A percentile compares a stretch with the other conserved stretches of the same genome.
Evolutionary conservation across 2,888 invertebrate species (phyloP).

Genomic region (Tetranychus piercei): DNA sequence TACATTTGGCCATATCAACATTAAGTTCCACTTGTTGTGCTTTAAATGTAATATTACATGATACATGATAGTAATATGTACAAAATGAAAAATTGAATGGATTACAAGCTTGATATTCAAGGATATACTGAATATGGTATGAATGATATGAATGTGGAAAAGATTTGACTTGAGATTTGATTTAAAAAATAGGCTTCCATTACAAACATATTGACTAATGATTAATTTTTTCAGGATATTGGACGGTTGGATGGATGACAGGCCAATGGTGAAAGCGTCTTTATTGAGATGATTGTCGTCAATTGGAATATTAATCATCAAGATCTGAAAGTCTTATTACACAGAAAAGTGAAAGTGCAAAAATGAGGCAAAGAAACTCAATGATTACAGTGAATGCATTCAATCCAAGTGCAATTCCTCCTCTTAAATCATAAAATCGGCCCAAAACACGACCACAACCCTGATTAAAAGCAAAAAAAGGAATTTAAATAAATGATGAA

Average conservation of each 20-base stretch:
- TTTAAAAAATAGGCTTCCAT: too few relatives aligned
- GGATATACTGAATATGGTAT: too few relatives aligned
- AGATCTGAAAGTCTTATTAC: neutral
- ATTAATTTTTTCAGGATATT: too few relatives aligned
- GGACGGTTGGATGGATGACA: too few relatives aligned
- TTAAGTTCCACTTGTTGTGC: too few relatives aligned
- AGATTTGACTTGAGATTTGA: too few relatives aligned
- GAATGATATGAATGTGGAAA: too few relatives aligned
- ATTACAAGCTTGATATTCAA: neutral
- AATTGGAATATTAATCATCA: neutral
- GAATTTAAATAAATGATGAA: neutral
- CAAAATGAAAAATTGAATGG: too few relatives aligned
- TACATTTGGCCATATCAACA: too few relatives aligned
- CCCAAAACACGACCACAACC: slow-evolving; percentile 22
- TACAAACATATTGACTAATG: too few relatives aligned
- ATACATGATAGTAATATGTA: too few relatives aligned
- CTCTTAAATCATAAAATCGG: slow-evolving; percentile 19
- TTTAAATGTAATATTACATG: too few relatives aligned
- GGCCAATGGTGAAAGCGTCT: neutral
- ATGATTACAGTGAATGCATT: slow-evolving; percentile 15
- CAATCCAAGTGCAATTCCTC: slow-evolving; percentile 19
- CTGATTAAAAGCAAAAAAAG: slow-evolving; percentile 2
- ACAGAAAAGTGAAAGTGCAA: slow-evolving; percentile 17
- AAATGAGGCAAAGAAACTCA: slow-evolving; percentile 17
- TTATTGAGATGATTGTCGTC: neutral